phyloP scores from a whole-genome alignment of 2,888 invertebrate species.

The Prosapia bicincta region DNA sequence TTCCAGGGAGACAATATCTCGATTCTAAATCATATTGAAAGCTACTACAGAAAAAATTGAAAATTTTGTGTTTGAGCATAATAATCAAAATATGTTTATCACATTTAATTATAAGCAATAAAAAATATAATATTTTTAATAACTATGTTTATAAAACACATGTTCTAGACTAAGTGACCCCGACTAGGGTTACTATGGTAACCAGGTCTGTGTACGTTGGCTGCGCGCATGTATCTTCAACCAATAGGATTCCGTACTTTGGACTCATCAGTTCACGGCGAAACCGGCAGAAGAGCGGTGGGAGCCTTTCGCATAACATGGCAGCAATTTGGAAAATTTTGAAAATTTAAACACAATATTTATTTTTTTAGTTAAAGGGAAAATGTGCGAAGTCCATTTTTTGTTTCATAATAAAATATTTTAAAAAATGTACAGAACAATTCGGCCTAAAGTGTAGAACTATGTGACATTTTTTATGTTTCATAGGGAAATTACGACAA shows the following conservation, averaged over 20 bases:
- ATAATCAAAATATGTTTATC: no score
- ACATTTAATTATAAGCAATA: no score
- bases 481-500: not conserved
- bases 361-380: no score
- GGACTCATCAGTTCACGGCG: not conserved
- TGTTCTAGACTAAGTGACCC: not conserved
- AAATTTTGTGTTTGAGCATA: no score
- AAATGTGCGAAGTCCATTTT: not conserved
- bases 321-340: not conserved
- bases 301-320: not conserved
- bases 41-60: no score
- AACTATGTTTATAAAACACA: no score
- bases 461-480: not conserved
- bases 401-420: not conserved
- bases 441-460: not conserved
- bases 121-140: no score
- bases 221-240: not conserved
- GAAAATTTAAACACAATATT: not conserved
- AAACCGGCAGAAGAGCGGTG: not conserved
- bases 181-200: not conserved
- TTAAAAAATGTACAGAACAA: not conserved
- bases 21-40: no score
- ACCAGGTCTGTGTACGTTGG: not conserved
- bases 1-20: not conserved
- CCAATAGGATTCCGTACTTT: not conserved